These are phyloP conservation scores for Araneus ventricosus DNA, from an alignment of 1,140 invertebrate species.

Conservation along the genomic window DNA sequence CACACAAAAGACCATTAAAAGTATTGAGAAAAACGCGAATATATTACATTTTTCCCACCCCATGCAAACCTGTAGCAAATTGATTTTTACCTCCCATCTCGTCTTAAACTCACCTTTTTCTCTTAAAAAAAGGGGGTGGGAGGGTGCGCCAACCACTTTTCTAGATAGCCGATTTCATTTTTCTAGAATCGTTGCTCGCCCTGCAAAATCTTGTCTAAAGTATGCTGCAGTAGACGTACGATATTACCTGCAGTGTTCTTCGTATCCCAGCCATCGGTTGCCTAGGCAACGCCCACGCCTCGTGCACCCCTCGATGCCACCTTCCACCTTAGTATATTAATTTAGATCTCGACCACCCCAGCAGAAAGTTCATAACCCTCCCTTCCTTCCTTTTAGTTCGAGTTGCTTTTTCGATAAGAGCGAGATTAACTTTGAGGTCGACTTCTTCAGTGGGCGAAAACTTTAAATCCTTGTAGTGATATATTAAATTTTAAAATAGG, in stretches of 20 bases:
- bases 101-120: not conserved
- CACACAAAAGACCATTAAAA: not conserved
- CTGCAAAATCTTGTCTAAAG: conserved; percentile 14
- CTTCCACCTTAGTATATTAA: conserved; percentile 16
- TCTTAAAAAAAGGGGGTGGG: not conserved
- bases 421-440: not conserved
- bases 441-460: too few relatives aligned
- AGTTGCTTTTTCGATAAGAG: not conserved
- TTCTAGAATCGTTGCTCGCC: not conserved
- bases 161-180: conserved; percentile 2
- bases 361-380: not conserved
- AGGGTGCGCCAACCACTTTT: not conserved
- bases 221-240: not conserved
- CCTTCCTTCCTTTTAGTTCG: not conserved
- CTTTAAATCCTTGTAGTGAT: too few relatives aligned
- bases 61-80: not conserved
- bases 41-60: not conserved
- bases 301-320: not conserved
- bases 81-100: conserved; percentile 19
- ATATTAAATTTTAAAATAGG: too few relatives aligned
- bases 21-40: not conserved
- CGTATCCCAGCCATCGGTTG: conserved; percentile 6
- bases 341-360: conserved; percentile 2
- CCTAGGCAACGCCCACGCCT: conserved; percentile 10
- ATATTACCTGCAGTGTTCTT: conserved; percentile 11